Evolutionary conservation across 2,113 vertebrate genomes (phyloP), one percentile per base, ranked within the genome.

Genomic region (Tylochromis polylepis): DNA sequence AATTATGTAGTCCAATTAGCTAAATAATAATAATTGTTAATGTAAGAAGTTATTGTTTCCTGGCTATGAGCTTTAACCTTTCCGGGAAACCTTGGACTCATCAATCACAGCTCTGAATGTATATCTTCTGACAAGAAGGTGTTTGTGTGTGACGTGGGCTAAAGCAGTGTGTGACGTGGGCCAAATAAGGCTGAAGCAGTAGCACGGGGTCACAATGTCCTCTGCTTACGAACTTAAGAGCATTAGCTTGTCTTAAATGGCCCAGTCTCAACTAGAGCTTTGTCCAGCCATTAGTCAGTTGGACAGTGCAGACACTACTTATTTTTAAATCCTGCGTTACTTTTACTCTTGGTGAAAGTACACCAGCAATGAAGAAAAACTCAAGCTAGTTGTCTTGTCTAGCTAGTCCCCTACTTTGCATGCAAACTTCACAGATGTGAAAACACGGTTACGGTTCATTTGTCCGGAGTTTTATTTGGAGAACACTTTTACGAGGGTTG

Each of bases 151-250:
- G 53, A 51, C 46, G 15, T 18, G 36, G 31, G 60, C 59, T 38
- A 67, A 15, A 34, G 62, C 84, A 57, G 79, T 58, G 77, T 70
- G 80, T 67, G 56, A 36, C 27, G 72, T 53, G 1, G 36, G 55
- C 53, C 14, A n/a, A 85, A 36, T 31, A 58, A 81, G 67, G 82
- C 83, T 51, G 43, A 82, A 2, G 41, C 79, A 53, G 56, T 22
- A 58, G 81, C 75, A 34, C 15, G 10, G 81, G 95, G 95, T 96
- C 94, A 96, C 91, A 4, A 57, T 87, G 94, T 95, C 95, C 96
- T 96, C 92, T 95, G 89, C 92, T 97, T 93, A 96, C 92, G 91
- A 94, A 91, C 95, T 27, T 97, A 97, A 97, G 92, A 91, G 92
- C 93, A 90, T 96, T 96, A 95, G 78, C 88, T 82, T 56, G 84